Evolutionary conservation across 2,113 vertebrate genomes (phyloP), one percentile per base, ranked within the genome.

Genomic region (Macrotus californicus): DNA sequence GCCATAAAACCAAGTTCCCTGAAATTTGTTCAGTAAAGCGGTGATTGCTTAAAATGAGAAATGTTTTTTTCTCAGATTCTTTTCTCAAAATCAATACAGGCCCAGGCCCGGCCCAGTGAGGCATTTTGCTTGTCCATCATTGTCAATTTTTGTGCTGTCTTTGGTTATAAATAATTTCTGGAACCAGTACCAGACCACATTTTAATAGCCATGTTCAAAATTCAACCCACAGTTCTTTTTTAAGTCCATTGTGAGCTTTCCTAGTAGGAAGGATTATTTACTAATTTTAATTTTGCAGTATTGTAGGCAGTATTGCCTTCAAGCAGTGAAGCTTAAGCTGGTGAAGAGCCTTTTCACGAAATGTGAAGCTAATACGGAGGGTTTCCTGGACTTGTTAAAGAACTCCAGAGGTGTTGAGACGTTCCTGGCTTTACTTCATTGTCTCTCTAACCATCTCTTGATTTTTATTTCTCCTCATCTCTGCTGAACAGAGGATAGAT

Each of bases 111-210:
- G 69, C 41, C 24, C 54, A 83, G 22, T 41, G 75, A 93, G 61
- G 75, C 48, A 86, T 94, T 96, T 90, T 86, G 89, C 50, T 94
- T 96, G 19, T 85, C 86, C 21, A 15, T 94, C 93, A 64, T 73
- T 95, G 91, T 77, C 76, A 72, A 34, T 72, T 93, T 96, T 95
- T 93, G 61, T 75, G 70, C 36, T 48, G 2, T 87, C n/a, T 94
- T 67, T 92, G 76, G 52, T 92, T 95, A 92, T 93, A 95, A 94
- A 91, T 96, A 96, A 91, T 72, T 94, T 87, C 73, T 91, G 81
- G 85, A 93, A 91, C 82, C 89, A 94, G 48, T 56, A 90, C 79
- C 41, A 88, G 85, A 80, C 41, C 13, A 50, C 36, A 48, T 94
- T 96, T 92, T 70, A 70, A 69, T 91, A 83, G 67, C 85, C 90